These are phyloP conservation scores for Drosophila ambigua DNA, from an alignment of 1,140 invertebrate species.

Conservation along the genomic window DNA sequence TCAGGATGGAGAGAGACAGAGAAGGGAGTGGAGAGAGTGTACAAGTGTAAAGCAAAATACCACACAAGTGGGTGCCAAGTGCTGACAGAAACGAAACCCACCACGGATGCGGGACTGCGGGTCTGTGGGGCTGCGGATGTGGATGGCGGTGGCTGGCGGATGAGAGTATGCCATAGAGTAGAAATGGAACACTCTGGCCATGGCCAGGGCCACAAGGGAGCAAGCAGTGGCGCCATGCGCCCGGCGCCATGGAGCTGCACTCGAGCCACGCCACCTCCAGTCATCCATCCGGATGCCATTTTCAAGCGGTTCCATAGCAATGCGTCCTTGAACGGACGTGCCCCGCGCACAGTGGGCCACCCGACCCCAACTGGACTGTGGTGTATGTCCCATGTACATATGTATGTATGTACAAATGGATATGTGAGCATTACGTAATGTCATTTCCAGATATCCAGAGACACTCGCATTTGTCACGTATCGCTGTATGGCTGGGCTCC, in stretches of 20 bases:
- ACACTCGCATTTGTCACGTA: constrained; percentile 35
- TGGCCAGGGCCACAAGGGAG: constrained; percentile 33
- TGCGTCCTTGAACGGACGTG: constrained; percentile 44
- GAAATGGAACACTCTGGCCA: constrained; percentile 40
- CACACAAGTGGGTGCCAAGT: constrained; percentile 56
- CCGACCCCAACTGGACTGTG: too few relatives aligned
- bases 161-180: constrained; percentile 11
- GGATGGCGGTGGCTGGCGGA: constrained; percentile 1
- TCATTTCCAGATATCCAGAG: constrained; percentile 11
- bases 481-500: constrained; percentile 2
- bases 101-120: too few relatives aligned
- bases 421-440: constrained; percentile 21
- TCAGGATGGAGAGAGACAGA: not conserved
- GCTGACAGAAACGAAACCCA: constrained; percentile 44
- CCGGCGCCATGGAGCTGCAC: constrained; percentile 29
- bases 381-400: too few relatives aligned
- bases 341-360: constrained; percentile 12
- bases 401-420: constrained; percentile 14
- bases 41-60: constrained; percentile 56
- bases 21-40: constrained; percentile 10
- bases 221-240: constrained; percentile 8
- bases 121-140: not conserved
- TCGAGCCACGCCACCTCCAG: constrained; percentile 25
- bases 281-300: constrained; percentile 38
- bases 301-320: constrained; percentile 24